phyloP scores from a whole-genome alignment of 1,140 invertebrate genomes.

The Orius laevigatus region DNA sequence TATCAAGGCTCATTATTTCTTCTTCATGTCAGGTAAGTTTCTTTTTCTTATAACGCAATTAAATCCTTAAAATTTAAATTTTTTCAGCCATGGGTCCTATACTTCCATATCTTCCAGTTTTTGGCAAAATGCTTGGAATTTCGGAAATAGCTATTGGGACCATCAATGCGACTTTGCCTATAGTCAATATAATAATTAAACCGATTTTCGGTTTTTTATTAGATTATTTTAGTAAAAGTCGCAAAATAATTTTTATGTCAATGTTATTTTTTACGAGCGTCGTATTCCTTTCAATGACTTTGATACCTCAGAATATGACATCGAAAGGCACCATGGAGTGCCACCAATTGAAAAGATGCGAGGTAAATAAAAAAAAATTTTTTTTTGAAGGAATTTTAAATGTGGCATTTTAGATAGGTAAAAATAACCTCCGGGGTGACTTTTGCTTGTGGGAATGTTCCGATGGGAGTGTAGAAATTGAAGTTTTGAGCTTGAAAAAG shows the following conservation, averaged over 20 bases:
- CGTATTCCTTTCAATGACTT: not conserved
- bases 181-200: conserved; percentile 54
- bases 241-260: conserved; percentile 50
- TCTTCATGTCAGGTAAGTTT: conserved; percentile 59
- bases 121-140: conserved; percentile 54
- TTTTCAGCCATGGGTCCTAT: conserved; percentile 56
- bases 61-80: not conserved
- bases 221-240: conserved; percentile 39
- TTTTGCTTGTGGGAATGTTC: no score
- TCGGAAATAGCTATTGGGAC: conserved; percentile 51
- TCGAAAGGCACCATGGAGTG: not conserved
- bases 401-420: no score
- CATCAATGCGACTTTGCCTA: conserved; percentile 47
- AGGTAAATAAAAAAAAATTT: no score
- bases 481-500: no score
- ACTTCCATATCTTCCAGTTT: conserved; percentile 52
- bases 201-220: conserved; percentile 51
- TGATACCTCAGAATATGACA: not conserved
- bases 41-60: not conserved
- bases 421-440: no score
- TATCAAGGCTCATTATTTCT: conserved; percentile 65
- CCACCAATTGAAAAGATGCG: not conserved
- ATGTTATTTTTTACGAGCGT: not conserved
- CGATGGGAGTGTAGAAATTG: no score
- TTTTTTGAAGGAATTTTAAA: no score